Evolutionary conservation across 2,113 vertebrate genomes (phyloP).

Genomic region (Grallaria varia): DNA sequence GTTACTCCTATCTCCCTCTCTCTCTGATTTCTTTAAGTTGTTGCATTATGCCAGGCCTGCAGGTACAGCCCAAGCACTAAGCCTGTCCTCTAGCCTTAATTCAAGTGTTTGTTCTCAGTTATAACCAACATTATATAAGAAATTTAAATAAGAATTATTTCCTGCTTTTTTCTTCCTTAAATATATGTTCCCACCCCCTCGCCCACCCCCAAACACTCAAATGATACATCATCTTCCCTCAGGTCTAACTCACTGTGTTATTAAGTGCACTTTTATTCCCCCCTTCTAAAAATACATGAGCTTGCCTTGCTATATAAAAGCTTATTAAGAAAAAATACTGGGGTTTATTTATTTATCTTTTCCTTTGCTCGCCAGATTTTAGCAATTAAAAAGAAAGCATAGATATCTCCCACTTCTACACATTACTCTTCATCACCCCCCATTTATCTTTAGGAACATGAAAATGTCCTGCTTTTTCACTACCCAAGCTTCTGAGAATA

Average conservation of each 20-base stretch:
- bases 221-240: background rate
- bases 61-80: background rate
- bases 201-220: rapidly evolving
- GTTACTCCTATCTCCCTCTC: background rate
- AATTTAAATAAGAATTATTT: background rate
- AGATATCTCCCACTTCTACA: background rate
- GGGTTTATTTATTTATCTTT: background rate
- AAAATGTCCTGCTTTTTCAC: background rate
- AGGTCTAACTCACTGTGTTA: background rate
- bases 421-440: background rate
- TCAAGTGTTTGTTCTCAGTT: background rate
- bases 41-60: background rate
- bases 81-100: background rate
- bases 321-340: background rate
- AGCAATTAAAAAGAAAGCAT: background rate
- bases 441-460: background rate
- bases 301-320: background rate
- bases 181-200: background rate
- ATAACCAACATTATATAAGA: background rate
- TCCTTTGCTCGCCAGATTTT: background rate
- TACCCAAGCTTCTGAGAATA: background rate
- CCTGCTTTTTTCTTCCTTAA: background rate
- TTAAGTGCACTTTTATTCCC: background rate
- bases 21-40: background rate
- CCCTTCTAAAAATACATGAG: background rate